phyloP scores from a whole-genome alignment of 2,888 invertebrate genomes.

The Meganola albula region DNA sequence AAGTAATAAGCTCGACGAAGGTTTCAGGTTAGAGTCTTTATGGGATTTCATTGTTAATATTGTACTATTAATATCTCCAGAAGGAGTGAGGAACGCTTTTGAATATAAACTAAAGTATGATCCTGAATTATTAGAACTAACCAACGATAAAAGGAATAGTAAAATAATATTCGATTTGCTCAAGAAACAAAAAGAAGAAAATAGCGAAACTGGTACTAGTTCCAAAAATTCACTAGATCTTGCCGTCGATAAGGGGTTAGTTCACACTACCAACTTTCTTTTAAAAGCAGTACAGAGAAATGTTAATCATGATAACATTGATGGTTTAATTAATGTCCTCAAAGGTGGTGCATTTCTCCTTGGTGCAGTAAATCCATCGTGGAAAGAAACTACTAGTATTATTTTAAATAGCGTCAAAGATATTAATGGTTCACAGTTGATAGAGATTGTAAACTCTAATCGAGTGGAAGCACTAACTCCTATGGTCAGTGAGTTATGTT shows the following conservation, averaged over 20 bases:
- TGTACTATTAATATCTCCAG: conserved; percentile 26
- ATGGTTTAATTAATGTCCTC: conserved; percentile 18
- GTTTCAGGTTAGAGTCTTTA: conserved; percentile 16
- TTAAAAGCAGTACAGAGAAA: conserved; percentile 20
- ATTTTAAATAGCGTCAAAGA: conserved; percentile 18
- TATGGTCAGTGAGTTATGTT: not conserved
- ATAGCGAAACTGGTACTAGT: conserved; percentile 2
- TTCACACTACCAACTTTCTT: conserved; percentile 27
- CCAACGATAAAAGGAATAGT: conserved; percentile 19
- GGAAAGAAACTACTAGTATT: conserved; percentile 14
- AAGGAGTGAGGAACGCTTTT: conserved; percentile 31
- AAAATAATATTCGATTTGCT: conserved; percentile 34
- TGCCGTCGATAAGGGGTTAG: conserved; percentile 29
- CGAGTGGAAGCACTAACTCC: conserved; percentile 9
- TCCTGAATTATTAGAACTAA: conserved; percentile 19
- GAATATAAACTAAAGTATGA: conserved; percentile 37
- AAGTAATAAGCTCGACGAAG: not conserved
- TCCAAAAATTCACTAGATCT: conserved; percentile 18
- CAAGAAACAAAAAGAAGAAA: conserved; percentile 22
- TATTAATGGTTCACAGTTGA: conserved; percentile 16
- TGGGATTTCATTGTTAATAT: conserved; percentile 34
- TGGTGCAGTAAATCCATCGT: conserved; percentile 14
- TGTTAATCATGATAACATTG: conserved; percentile 19
- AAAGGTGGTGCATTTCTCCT: conserved; percentile 17
- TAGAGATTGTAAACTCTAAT: conserved; percentile 15